phyloP scores from a whole-genome alignment of 2,113 vertebrate species.

The Xiphophorus hellerii region DNA sequence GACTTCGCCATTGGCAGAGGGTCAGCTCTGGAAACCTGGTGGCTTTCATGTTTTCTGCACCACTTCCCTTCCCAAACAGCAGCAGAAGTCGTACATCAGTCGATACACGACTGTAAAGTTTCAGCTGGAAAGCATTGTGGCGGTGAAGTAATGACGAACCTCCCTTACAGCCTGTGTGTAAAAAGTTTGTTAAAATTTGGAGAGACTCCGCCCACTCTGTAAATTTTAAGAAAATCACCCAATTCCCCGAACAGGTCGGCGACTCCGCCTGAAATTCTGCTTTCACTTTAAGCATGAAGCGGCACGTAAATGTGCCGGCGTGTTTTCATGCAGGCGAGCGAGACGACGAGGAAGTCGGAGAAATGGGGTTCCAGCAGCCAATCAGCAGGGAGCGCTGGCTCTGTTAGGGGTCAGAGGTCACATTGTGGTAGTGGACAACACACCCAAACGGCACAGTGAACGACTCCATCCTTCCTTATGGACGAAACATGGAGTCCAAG shows the following conservation, averaged over 20 bases:
- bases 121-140: neutral
- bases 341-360: conserved; percentile 1
- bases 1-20: conserved; percentile 6
- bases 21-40: conserved; percentile 7
- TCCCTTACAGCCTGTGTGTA: neutral
- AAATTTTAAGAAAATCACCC: conserved; percentile 18
- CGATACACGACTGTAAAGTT: neutral
- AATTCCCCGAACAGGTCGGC: conserved; percentile 19
- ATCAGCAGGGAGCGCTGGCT: conserved; percentile 33
- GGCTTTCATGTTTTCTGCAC: conserved; percentile 19
- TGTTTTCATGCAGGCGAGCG: neutral
- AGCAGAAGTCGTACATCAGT: neutral
- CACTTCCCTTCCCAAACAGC: neutral
- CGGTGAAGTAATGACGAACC: neutral
- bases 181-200: conserved; percentile 19
- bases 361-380: conserved; percentile 11
- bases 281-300: conserved; percentile 17
- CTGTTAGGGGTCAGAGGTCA: conserved; percentile 9
- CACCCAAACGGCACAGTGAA: neutral
- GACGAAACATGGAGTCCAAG: conserved; percentile 4
- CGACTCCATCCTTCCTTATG: neutral
- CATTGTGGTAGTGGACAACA: neutral
- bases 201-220: neutral
- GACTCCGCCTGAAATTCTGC: conserved; percentile 5
- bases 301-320: neutral